Conservation (phyloP, 2,113 vertebrate genomes). For the Bettongia penicillata region DNA sequence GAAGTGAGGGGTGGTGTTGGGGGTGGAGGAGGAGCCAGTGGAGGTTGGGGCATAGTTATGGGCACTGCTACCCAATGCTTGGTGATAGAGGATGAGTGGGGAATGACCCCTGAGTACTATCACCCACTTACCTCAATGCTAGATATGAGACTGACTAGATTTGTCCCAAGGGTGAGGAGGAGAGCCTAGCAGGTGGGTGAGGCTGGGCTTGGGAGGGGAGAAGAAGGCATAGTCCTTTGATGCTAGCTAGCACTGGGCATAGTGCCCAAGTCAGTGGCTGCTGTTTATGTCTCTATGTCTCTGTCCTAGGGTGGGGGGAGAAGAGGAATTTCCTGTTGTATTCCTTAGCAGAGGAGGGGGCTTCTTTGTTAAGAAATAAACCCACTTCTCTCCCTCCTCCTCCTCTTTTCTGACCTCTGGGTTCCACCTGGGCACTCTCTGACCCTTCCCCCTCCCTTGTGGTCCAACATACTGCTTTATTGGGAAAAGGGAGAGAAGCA, state of each 20-base stretch:
- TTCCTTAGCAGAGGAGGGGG: constrained; percentile 49
- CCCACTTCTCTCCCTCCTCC: constrained; percentile 11
- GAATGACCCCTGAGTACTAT: constrained; percentile 35
- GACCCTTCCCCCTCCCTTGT: neutral
- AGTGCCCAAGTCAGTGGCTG: constrained; percentile 70
- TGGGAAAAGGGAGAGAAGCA: neutral
- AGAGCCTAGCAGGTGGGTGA: constrained; percentile 71
- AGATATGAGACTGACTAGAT: neutral
- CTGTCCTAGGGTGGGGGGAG: constrained; percentile 70
- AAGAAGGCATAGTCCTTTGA: constrained; percentile 66
- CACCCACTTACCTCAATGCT: constrained; percentile 21
- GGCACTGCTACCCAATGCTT: no score
- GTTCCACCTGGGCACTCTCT: neutral
- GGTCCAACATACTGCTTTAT: neutral
- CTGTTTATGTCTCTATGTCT: constrained; percentile 76
- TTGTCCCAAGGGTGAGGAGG: neutral
- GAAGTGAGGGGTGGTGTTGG: neutral
- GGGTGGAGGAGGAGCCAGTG: neutral
- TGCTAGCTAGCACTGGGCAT: constrained; percentile 70
- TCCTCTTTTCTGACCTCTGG: neutral
- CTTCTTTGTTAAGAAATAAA: constrained; percentile 67
- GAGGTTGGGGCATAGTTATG: neutral
- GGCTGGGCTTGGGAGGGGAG: neutral
- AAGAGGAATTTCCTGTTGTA: constrained; percentile 74
- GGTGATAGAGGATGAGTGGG: neutral